phyloP scores from a whole-genome alignment of 23 tunicate species.

The Ascidia mentula region DNA sequence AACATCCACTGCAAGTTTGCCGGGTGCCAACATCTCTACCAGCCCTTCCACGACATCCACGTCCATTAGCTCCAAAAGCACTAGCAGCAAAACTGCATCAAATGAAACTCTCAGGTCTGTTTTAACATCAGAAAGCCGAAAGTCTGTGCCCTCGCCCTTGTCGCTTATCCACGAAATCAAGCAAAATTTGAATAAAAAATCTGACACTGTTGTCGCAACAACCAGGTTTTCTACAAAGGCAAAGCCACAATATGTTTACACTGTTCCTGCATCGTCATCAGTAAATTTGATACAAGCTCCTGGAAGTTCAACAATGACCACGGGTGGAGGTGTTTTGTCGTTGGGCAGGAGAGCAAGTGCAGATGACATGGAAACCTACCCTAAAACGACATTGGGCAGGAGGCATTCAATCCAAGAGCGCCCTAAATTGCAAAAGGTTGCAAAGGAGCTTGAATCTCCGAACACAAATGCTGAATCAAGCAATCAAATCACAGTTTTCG shows the following conservation, averaged over 20 bases:
- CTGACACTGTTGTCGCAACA: not conserved
- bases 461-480: not conserved
- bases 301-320: slow-evolving; percentile 14
- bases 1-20: not conserved
- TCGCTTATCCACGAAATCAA: slow-evolving; percentile 75
- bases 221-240: not conserved
- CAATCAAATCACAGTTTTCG: slow-evolving; percentile 1
- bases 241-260: slow-evolving; percentile 18
- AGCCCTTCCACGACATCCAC: not conserved
- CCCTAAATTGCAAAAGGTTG: not conserved
- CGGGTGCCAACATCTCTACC: not conserved
- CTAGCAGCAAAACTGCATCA: not conserved
- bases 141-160: slow-evolving; percentile 38
- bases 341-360: not conserved
- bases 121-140: not conserved
- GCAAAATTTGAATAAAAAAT: slow-evolving; percentile 62
- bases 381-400: not conserved
- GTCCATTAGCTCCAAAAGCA: not conserved
- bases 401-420: not conserved
- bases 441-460: not conserved
- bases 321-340: slow-evolving; percentile 22
- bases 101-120: not conserved
- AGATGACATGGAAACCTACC: not conserved
- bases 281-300: not conserved
- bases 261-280: slow-evolving; percentile 23